These are phyloP conservation scores for Sisyra terminalis DNA, from an alignment of 2,888 invertebrate genomes.

Conservation along the genomic window DNA sequence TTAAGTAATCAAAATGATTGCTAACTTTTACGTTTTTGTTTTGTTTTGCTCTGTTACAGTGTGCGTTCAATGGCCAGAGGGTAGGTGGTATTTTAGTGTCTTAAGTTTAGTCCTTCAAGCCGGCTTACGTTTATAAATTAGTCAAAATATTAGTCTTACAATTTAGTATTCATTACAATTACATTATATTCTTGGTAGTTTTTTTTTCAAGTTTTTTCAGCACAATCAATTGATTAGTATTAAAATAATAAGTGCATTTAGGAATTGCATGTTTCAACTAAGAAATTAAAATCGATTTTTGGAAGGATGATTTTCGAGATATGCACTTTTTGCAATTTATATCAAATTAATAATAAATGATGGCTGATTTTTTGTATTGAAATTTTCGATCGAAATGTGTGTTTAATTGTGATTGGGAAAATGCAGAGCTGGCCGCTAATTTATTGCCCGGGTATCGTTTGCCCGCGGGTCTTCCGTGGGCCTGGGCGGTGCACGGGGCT, in stretches of 20 bases:
- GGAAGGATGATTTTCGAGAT: not conserved
- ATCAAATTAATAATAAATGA: not conserved
- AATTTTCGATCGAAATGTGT: not conserved
- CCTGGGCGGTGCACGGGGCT: constrained; percentile 48
- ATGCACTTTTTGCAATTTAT: not conserved
- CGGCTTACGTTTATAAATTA: not conserved
- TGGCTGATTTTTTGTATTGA: not conserved
- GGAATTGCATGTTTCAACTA: too few species aligned
- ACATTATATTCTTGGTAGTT: too few species aligned
- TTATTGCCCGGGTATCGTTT: constrained; percentile 49
- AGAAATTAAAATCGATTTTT: too few species aligned
- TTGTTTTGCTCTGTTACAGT: constrained; percentile 46
- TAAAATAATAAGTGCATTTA: too few species aligned
- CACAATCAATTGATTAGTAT: too few species aligned
- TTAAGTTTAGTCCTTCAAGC: constrained; percentile 1
- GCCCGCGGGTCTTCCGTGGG: constrained; percentile 59
- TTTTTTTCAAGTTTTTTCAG: too few species aligned
- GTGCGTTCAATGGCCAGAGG: constrained; percentile 85
- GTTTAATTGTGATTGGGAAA: constrained; percentile 10
- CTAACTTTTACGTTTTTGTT: constrained; percentile 10
- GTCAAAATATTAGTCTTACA: not conserved
- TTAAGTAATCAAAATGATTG: not conserved
- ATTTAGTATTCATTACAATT: not conserved
- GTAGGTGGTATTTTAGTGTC: constrained; percentile 34
- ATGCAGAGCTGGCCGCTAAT: constrained; percentile 27